phyloP scores from a whole-genome alignment of 2,113 vertebrate species.

The Osmerus mordax region DNA sequence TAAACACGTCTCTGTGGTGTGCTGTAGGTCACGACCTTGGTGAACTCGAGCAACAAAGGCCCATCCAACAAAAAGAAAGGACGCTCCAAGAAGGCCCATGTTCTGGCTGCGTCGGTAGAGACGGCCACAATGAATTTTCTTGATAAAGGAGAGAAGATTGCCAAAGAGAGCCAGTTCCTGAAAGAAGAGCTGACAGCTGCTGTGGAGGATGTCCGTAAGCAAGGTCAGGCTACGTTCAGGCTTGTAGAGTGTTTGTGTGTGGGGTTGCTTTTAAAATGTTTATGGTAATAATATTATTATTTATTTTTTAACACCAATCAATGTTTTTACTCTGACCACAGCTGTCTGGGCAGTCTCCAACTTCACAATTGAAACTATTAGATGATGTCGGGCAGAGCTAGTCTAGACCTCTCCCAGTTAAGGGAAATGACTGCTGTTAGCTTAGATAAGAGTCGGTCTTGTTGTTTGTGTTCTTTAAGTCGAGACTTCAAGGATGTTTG shows the following conservation, averaged over 20 bases:
- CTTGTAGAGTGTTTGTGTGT: no score
- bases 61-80: constrained; percentile 98
- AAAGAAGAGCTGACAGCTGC: constrained; percentile 95
- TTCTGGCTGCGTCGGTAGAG: constrained; percentile 95
- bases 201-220: constrained; percentile 97
- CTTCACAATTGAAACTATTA: no score
- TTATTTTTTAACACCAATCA: no score
- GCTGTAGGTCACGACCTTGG: constrained; percentile 90
- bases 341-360: no score
- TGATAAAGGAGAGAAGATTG: constrained; percentile 98
- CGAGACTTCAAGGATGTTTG: background rate
- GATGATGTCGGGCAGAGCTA: no score
- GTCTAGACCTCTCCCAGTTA: no score
- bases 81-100: constrained; percentile 98
- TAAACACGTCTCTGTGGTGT: background rate
- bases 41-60: constrained; percentile 96
- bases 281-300: no score
- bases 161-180: constrained; percentile 96
- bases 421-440: no score
- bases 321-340: no score
- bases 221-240: constrained; percentile 74
- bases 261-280: no score
- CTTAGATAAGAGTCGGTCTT: no score
- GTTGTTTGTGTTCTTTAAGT: background rate
- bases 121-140: constrained; percentile 96